Evolutionary conservation across 92 coral and sea anemone genomes (phyloP).

Genomic region (Blastomussa wellsi): DNA sequence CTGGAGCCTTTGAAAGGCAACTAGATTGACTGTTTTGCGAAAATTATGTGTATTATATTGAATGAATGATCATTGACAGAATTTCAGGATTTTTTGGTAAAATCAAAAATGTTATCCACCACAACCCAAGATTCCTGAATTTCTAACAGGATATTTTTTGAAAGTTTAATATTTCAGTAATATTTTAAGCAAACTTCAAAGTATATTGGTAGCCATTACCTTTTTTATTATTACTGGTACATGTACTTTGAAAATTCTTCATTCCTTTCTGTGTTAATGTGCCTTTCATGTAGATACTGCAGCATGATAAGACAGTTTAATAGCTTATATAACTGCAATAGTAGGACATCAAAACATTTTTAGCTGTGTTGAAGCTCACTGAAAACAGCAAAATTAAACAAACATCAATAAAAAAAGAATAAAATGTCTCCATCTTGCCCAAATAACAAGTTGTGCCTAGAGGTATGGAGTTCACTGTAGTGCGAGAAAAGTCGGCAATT

Average conservation of each 20-base stretch:
- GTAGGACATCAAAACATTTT: too few relatives aligned
- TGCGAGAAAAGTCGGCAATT: too few relatives aligned
- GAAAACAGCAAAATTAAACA: too few relatives aligned
- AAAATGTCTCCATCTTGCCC: too few relatives aligned
- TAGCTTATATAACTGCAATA: too few relatives aligned
- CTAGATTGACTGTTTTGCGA: slow-evolving; percentile 7
- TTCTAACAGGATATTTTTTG: background rate
- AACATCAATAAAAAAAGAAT: too few relatives aligned
- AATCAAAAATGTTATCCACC: background rate
- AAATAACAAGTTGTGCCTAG: too few relatives aligned
- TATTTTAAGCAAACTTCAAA: background rate
- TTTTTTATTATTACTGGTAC: background rate
- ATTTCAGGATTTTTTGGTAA: background rate
- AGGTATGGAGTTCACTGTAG: too few relatives aligned
- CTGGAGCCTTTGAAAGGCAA: slow-evolving; percentile 5
- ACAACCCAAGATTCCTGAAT: background rate
- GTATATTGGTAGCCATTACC: background rate
- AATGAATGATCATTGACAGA: background rate
- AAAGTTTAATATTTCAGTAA: background rate
- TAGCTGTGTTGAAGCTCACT: too few relatives aligned
- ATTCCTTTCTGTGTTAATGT: background rate
- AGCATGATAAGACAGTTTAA: too few relatives aligned
- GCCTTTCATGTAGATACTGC: background rate
- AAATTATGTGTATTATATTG: slow-evolving; percentile 26
- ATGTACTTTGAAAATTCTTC: background rate